A percentile compares a stretch with the other conserved stretches of the same genome.
These are phyloP conservation scores for Eupithecia inturbata DNA, from an alignment of 2,888 invertebrate genomes.

Conservation along the genomic window DNA sequence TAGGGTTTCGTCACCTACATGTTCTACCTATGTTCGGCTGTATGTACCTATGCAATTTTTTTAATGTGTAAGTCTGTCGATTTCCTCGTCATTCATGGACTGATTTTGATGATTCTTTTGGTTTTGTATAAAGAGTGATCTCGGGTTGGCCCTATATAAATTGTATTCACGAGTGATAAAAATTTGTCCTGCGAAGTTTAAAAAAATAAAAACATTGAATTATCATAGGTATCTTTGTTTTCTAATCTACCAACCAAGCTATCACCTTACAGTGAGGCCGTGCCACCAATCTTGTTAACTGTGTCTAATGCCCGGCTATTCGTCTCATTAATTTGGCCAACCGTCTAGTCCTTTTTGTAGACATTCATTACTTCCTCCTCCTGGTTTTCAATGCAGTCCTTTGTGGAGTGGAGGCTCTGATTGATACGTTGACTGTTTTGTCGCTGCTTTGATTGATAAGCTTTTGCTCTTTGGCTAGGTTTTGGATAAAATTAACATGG, in stretches of 20 bases:
- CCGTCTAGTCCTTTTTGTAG: slow-evolving; percentile 59
- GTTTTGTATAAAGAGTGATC: too few relatives aligned
- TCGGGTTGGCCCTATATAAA: too few relatives aligned
- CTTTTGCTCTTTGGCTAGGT: neutral
- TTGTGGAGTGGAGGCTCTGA: slow-evolving; percentile 19
- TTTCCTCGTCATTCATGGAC: too few relatives aligned
- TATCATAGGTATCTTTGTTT: too few relatives aligned
- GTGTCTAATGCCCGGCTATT: slow-evolving; percentile 66
- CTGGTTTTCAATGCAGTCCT: slow-evolving; percentile 43
- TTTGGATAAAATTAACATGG: neutral
- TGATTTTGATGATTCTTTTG: too few relatives aligned
- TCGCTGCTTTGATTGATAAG: slow-evolving; percentile 9
- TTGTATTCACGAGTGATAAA: too few relatives aligned
- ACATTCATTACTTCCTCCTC: slow-evolving; percentile 58
- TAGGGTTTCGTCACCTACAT: too few relatives aligned
- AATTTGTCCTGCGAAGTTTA: too few relatives aligned
- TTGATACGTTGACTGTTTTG: slow-evolving; percentile 14
- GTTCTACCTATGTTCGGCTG: too few relatives aligned
- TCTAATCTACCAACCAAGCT: neutral
- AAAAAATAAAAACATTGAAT: too few relatives aligned
- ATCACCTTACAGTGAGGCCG: neutral
- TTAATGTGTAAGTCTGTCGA: too few relatives aligned
- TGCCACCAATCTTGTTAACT: slow-evolving; percentile 51
- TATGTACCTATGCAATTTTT: too few relatives aligned
- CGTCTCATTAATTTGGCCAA: slow-evolving; percentile 64